Conservation (phyloP, 1,140 invertebrate species). For the Habropoda laboriosa region DNA sequence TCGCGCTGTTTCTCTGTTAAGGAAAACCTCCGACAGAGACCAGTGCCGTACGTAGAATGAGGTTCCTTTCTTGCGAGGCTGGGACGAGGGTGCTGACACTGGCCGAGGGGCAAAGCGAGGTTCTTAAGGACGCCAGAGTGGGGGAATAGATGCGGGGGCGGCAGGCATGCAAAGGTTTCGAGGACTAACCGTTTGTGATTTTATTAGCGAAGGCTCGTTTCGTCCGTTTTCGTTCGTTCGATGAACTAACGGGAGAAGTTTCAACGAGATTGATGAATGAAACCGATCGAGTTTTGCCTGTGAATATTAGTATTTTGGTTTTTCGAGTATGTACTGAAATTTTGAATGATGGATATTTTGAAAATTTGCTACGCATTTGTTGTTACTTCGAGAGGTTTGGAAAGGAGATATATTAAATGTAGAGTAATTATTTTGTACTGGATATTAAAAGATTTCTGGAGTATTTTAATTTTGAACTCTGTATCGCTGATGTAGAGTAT, state of each 20-base stretch:
- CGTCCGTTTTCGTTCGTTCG: neutral
- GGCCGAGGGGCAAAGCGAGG: neutral
- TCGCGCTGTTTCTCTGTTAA: constrained; percentile 47
- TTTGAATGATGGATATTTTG: no score
- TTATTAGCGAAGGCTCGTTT: neutral
- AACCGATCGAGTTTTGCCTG: neutral
- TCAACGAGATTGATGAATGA: neutral
- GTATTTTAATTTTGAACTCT: no score
- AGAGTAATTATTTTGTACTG: neutral
- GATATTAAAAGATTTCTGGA: neutral
- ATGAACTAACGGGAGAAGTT: neutral
- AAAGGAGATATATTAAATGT: no score
- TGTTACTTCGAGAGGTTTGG: no score
- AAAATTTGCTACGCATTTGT: no score
- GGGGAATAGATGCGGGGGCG: constrained; percentile 14
- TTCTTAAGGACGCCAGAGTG: neutral
- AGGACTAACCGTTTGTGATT: neutral
- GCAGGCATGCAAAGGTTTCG: neutral
- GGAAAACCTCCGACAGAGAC: constrained; percentile 46
- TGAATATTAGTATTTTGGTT: no score
- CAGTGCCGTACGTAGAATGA: constrained; percentile 64
- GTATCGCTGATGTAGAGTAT: no score
- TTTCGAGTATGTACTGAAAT: no score
- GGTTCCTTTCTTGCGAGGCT: constrained; percentile 35
- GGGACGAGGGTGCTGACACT: constrained; percentile 3